Conservation (phyloP, 1,140 invertebrate genomes). For the Aricia agestis region DNA sequence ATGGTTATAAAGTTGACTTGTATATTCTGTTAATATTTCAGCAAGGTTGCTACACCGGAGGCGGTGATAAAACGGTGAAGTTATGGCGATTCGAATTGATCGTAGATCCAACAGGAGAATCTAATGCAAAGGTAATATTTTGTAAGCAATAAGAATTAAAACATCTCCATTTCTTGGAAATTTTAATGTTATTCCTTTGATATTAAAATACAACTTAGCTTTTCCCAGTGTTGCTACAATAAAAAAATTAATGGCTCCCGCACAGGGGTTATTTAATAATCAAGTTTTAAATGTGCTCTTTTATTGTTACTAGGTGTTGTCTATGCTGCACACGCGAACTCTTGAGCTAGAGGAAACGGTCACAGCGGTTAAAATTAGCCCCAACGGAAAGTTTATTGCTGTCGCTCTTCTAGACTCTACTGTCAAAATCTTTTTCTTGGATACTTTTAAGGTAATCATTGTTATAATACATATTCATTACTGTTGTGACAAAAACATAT, state of each 20-base stretch:
- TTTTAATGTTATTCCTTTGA: too few species aligned
- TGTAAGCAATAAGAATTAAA: background rate
- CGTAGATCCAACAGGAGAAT: slow-evolving; percentile 78
- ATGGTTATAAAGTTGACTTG: background rate
- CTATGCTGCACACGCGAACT: slow-evolving; percentile 86
- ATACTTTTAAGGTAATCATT: slow-evolving; percentile 89
- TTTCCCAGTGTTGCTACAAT: too few species aligned
- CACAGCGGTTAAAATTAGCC: slow-evolving; percentile 88
- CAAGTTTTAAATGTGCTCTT: too few species aligned
- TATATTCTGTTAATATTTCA: slow-evolving; percentile 41
- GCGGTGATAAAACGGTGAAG: slow-evolving; percentile 93
- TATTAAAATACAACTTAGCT: too few species aligned
- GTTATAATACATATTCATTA: too few species aligned
- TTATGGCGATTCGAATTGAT: slow-evolving; percentile 96
- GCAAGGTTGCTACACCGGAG: slow-evolving; percentile 89
- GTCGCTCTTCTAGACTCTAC: slow-evolving; percentile 94
- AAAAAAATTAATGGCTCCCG: too few species aligned
- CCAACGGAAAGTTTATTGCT: slow-evolving; percentile 92
- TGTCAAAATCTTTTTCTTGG: slow-evolving; percentile 96
- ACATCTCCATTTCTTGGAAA: too few species aligned
- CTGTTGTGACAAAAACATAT: too few species aligned
- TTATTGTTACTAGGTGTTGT: slow-evolving; percentile 79
- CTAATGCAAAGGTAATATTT: slow-evolving; percentile 72
- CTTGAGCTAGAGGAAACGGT: slow-evolving; percentile 92
- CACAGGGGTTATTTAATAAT: too few species aligned